phyloP scores from a whole-genome alignment of 92 coral and sea anemone genomes.

The Porites cylindrica region DNA sequence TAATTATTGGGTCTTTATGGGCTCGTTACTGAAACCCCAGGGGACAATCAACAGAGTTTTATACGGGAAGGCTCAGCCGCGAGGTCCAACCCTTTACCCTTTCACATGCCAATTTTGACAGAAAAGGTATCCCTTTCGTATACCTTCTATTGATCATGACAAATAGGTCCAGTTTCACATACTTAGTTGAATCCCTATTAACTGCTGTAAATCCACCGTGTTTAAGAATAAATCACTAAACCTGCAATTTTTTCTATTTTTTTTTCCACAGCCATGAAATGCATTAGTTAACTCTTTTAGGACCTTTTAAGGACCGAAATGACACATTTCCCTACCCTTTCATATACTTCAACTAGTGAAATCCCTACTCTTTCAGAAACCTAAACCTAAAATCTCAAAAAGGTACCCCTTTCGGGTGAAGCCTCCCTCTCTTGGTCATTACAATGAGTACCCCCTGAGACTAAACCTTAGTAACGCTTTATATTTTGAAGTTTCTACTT shows the following conservation, averaged over 20 bases:
- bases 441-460: background rate
- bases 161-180: background rate
- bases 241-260: background rate
- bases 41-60: no score
- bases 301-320: background rate
- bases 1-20: background rate
- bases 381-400: no score
- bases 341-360: no score
- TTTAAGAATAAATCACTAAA: conserved; percentile 4
- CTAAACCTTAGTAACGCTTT: background rate
- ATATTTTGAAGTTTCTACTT: background rate
- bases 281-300: background rate
- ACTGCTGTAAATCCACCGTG: background rate
- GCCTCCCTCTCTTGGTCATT: background rate
- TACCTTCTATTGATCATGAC: background rate
- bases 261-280: background rate
- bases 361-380: no score
- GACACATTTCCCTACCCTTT: no score
- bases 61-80: no score
- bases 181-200: background rate
- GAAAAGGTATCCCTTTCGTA: background rate
- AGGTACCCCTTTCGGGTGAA: no score
- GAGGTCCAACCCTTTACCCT: background rate
- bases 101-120: no score
- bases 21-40: no score